Base-by-base conservation (phyloP, 37 sponge, comb jelly and placozoan genomes). In the Beroe ovata region DNA sequence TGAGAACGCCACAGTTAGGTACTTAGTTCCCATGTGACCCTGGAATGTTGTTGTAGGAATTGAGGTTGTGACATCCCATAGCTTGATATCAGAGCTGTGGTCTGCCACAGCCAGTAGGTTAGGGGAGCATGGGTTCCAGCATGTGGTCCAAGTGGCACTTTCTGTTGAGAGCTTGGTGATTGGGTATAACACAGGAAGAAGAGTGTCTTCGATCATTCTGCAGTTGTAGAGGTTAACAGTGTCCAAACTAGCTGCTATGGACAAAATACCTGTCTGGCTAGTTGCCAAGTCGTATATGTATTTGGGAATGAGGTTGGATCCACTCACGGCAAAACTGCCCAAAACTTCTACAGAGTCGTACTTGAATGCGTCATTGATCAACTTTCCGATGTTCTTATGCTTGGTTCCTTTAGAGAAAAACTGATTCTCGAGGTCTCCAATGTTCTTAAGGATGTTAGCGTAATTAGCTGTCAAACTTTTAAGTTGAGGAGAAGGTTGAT, bases 81-180 rank as follows among this genome's bases (percentile, higher is more conserved):
- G 1, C 36, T 66, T 66, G 36, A 66, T 30, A 1, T 66, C 69
- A 32, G 32, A 29, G 69, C 34, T 66, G 69, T 66, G 30, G 16
- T 66, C 69, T 18, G 32, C 69, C 14, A 66, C 69, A 34, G 69
- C 69, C 19, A 66, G 69, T 18, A 66, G 30, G 69, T 66, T 66
- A 3, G 32, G 69, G 2, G 69, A 66, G 36, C 33, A 29, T 2
- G 69, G 69, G 35, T 66, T 66, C 69, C 69, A 66, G 35, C 36
- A 11, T 4, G 69, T 33, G 69, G 69, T 34, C 69, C 69, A 66
- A 18, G 69, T 30, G 34, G 30, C 11, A 18, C 35, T 29, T 18
- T 30, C 30, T 34, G 69, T 29, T 4, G 32, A 18, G 35, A 66
- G 69, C 36, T 66, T 66, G 16, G 36, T 32, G 36, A 66, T 29